phyloP scores from a whole-genome alignment of 2,113 vertebrate species.

The Ailuropoda melanoleuca region DNA sequence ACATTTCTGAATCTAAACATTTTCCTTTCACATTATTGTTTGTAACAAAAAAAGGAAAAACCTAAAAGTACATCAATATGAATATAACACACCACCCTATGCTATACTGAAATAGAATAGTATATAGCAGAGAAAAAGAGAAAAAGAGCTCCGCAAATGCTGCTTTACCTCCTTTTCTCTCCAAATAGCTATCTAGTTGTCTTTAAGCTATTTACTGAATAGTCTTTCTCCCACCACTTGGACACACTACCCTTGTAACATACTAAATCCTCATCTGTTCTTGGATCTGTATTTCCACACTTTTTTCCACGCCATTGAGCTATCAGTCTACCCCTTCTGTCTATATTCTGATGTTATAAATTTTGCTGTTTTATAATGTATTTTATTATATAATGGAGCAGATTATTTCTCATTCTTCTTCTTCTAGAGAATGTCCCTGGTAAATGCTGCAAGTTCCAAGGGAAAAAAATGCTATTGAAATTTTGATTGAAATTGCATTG shows the following conservation, averaged over 20 bases:
- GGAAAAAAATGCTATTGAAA: conserved; percentile 43
- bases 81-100: background rate
- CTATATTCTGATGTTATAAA: conserved; percentile 26
- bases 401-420: conserved; percentile 56
- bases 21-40: background rate
- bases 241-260: background rate
- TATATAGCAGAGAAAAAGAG: background rate
- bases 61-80: background rate
- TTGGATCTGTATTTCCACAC: background rate
- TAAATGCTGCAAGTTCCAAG: conserved; percentile 44
- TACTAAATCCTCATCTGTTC: conserved; percentile 43
- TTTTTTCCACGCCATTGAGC: background rate
- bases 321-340: background rate
- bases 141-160: background rate
- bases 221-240: background rate
- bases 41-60: background rate
- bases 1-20: background rate
- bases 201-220: background rate
- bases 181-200: background rate
- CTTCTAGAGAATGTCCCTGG: conserved; percentile 35
- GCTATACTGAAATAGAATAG: background rate
- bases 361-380: conserved; percentile 30
- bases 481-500: conserved; percentile 64
- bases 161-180: background rate
- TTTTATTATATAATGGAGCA: conserved; percentile 2